These are phyloP conservation scores for Eueremaeus valkanovi DNA, from an alignment of 2,888 invertebrate species.

Conservation along the genomic window DNA sequence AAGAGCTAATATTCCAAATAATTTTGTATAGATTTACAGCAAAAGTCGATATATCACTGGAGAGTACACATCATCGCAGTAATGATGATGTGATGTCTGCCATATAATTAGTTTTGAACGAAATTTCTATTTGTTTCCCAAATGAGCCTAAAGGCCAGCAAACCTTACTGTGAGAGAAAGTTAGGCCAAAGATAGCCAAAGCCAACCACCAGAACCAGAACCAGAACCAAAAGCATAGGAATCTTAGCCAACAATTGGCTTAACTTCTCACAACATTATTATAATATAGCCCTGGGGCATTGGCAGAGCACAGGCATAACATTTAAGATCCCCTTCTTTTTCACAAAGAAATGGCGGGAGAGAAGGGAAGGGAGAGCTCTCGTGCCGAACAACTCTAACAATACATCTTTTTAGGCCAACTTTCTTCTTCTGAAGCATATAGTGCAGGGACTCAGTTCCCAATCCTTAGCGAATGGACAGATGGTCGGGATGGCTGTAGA, in stretches of 20 bases:
- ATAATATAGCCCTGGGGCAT: background rate
- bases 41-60: background rate
- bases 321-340: slow-evolving; percentile 5
- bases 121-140: background rate
- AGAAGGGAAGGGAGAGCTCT: background rate
- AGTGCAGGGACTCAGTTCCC: no score
- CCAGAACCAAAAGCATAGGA: background rate
- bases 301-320: background rate
- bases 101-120: background rate
- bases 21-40: background rate
- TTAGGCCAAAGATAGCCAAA: background rate
- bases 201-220: background rate
- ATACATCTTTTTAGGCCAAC: background rate
- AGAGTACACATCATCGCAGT: background rate
- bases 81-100: background rate
- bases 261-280: slow-evolving; percentile 25
- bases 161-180: slow-evolving; percentile 4
- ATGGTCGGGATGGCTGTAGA: background rate
- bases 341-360: slow-evolving; percentile 16
- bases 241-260: slow-evolving; percentile 10
- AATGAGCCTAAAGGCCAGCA: background rate
- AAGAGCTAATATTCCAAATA: background rate
- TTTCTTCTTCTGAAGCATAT: no score
- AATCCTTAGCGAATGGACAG: background rate
- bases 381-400: background rate